phyloP scores from a whole-genome alignment of 2,113 vertebrate genomes.

The Actenoides hombroni region DNA sequence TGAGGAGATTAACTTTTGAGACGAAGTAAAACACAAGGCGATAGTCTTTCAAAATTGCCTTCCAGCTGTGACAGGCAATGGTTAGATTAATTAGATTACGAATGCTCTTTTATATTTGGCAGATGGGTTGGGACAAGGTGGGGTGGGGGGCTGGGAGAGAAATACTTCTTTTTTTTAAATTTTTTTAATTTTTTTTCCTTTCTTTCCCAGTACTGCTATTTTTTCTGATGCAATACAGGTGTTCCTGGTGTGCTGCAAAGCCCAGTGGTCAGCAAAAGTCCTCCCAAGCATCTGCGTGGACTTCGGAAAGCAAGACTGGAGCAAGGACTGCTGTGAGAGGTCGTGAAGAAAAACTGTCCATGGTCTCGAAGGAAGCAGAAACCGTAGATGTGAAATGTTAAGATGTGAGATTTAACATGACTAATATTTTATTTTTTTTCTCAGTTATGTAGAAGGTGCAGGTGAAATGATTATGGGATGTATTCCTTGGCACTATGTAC shows the following conservation, averaged over 20 bases:
- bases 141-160: neutral
- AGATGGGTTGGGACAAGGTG: slow-evolving; percentile 48
- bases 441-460: neutral
- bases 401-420: accelerated
- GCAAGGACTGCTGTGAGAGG: neutral
- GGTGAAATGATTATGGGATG: neutral
- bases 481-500: too few species aligned
- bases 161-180: neutral
- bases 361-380: neutral
- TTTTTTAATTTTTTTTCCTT: neutral
- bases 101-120: slow-evolving; percentile 61
- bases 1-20: slow-evolving; percentile 69
- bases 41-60: slow-evolving; percentile 71
- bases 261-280: neutral
- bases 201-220: neutral
- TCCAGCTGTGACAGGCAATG: slow-evolving; percentile 58
- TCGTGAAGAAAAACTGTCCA: neutral
- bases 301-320: neutral
- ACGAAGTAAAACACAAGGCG: slow-evolving; percentile 47
- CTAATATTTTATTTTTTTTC: neutral
- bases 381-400: too few species aligned
- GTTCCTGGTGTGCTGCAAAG: neutral
- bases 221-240: neutral
- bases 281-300: neutral
- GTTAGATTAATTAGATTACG: slow-evolving; percentile 68